Conservation (phyloP, 2,888 invertebrate species). For the Ligdia adustata region DNA sequence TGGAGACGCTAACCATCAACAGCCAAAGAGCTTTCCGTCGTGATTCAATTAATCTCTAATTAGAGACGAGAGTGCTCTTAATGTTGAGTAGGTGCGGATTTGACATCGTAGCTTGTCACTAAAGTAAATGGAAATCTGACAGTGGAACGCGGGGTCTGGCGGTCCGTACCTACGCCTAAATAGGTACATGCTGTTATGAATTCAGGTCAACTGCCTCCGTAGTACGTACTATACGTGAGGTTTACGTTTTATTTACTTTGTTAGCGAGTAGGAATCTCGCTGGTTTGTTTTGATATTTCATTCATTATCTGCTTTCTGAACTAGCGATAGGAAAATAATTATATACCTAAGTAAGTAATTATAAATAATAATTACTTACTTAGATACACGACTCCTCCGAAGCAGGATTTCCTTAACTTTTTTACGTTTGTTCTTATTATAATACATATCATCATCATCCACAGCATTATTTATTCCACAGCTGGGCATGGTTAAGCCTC, state of each 20-base stretch:
- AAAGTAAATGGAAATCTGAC: conserved; percentile 76
- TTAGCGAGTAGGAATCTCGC: conserved; percentile 1
- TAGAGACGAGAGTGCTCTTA: conserved; percentile 79
- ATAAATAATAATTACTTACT: too few relatives aligned
- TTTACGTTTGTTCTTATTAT: too few relatives aligned
- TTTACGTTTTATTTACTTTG: conserved; percentile 23
- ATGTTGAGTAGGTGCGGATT: conserved; percentile 72
- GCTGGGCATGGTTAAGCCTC: too few relatives aligned
- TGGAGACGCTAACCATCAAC: conserved; percentile 34
- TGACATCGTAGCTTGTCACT: conserved; percentile 71
- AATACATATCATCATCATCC: too few relatives aligned
- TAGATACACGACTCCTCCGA: too few relatives aligned
- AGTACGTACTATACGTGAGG: conserved; percentile 28
- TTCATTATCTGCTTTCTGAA: too few relatives aligned
- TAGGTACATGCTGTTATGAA: conserved; percentile 39
- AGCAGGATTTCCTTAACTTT: too few relatives aligned
- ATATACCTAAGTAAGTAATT: too few relatives aligned
- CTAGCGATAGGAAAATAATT: too few relatives aligned
- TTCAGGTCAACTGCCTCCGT: conserved; percentile 58
- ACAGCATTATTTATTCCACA: too few relatives aligned
- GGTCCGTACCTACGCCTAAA: conserved; percentile 24
- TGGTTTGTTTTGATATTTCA: not conserved
- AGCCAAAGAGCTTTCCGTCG: conserved; percentile 63
- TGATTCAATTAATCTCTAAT: conserved; percentile 81
- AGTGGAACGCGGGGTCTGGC: conserved; percentile 59